Conservation (phyloP, 2,113 vertebrate genomes). For the Shinisaurus crocodilurus region DNA sequence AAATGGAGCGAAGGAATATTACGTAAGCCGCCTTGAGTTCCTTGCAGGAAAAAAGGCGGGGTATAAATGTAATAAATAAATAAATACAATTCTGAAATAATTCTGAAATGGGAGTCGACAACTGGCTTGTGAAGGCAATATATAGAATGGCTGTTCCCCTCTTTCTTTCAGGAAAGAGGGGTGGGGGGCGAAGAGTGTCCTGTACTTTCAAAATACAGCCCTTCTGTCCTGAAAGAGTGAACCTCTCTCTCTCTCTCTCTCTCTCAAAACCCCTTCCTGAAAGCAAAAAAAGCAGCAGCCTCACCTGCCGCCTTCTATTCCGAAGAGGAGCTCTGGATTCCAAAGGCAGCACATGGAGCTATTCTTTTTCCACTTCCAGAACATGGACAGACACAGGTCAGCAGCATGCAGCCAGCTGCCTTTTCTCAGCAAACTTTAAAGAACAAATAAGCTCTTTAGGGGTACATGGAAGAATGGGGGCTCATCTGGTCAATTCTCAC, state of each 20-base stretch:
- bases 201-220: neutral
- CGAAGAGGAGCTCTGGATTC: neutral
- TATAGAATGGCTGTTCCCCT: neutral
- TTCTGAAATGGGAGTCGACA: neutral
- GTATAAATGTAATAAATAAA: too few species aligned
- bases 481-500: neutral
- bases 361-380: neutral
- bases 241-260: too few species aligned
- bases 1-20: too few species aligned
- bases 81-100: too few species aligned
- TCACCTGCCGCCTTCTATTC: neutral
- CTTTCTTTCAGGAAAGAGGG: neutral
- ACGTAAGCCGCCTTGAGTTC: too few species aligned
- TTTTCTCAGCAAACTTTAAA: neutral
- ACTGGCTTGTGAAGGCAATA: neutral
- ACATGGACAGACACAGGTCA: neutral
- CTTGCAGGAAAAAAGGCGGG: too few species aligned
- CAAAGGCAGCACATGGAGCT: neutral
- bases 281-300: neutral
- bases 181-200: neutral
- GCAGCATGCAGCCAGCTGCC: neutral
- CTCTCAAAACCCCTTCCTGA: neutral
- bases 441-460: neutral
- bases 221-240: neutral
- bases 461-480: neutral